Base-by-base conservation (phyloP, 2,888 invertebrate genomes). In the Agriopis marginaria region DNA sequence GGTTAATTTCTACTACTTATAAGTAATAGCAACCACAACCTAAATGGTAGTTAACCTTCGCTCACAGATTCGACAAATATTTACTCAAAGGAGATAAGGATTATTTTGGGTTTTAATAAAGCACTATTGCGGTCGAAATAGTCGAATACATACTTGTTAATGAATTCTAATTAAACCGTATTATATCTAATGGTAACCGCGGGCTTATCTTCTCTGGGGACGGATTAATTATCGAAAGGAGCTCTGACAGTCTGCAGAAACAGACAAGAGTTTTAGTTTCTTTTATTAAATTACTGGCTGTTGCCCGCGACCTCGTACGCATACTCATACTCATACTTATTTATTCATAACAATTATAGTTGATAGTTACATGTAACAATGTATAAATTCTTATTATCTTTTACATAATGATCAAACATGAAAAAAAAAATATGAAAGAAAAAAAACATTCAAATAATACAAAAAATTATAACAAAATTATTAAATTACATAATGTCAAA, bases 151-250 rank as follows among this genome's bases (percentile, higher is more conserved):
- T 55, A 71, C 62, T 69, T 72, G 74, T 69, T 74, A 74, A 75
- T 72, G 68, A 70, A 72, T 72, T 72, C 66, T 71, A 71, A 69
- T 73, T 72, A 60, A 51, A 64, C 63, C 68, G 71, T 59, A 71
- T 75, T 69, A 70, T 70, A 74, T 54, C 65, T 73, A 76, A 76
- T 74, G 71, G 70, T 74, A 70, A 73, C 76, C 77, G 71, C 75
- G 75, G 75, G 75, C 73, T 79, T 77, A 80, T 79, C 70, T 76
- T 74, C 77, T 71, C 75, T 12, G 32, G 75, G 75, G 77, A 76
- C 65, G 75, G 77, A 77, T 73, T 80, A 77, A 81, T 81, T 80
- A 77, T 70, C 76, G 79, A 77, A 79, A 78, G 76, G 75, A 74
- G 14, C 45, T 63, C 45, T 62, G 61, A 61, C 59, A 58, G 39